Conservation (phyloP, 2,113 vertebrate species). For the Corythoichthys haematopterus region DNA sequence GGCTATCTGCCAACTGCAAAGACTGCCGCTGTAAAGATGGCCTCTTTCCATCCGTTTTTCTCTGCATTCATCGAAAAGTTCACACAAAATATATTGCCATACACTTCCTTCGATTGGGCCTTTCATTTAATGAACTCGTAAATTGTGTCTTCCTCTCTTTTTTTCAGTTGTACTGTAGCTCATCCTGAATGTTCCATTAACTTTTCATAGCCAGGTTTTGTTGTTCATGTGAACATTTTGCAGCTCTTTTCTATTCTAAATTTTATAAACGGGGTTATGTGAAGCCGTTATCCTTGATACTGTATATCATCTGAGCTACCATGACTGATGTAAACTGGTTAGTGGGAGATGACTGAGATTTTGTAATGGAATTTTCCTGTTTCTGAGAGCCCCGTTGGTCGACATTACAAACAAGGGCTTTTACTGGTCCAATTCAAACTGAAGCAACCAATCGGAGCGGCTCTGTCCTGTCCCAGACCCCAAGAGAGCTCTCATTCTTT, state of each 20-base stretch:
- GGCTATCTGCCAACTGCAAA: constrained; percentile 45
- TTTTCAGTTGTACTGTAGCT: constrained; percentile 13
- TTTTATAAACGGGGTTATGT: constrained; percentile 1
- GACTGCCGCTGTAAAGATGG: constrained; percentile 39
- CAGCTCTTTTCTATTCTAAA: neutral
- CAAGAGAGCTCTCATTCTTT: neutral
- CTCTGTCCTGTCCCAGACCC: neutral
- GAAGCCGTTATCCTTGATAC: constrained; percentile 4
- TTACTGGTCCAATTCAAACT: constrained; percentile 38
- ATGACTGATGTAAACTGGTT: constrained; percentile 3
- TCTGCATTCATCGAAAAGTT: constrained; percentile 52
- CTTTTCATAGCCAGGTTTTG: constrained; percentile 3
- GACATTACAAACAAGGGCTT: constrained; percentile 35
- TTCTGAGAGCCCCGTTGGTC: constrained; percentile 17
- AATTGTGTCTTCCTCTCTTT: constrained; percentile 12
- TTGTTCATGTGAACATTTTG: neutral
- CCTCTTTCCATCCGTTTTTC: constrained; percentile 45
- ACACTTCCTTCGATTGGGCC: constrained; percentile 13
- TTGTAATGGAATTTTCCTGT: constrained; percentile 32
- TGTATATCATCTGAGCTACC: neutral
- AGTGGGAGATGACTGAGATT: constrained; percentile 8
- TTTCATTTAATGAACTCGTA: constrained; percentile 40
- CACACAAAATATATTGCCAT: constrained; percentile 34
- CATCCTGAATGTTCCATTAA: constrained; percentile 8
- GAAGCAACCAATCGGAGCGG: constrained; percentile 36